Percentiles rank a stretch among this genome's conserved stretches.
Conservation (phyloP, 2,888 invertebrate genomes). For the Habrosyne pyritoides region DNA sequence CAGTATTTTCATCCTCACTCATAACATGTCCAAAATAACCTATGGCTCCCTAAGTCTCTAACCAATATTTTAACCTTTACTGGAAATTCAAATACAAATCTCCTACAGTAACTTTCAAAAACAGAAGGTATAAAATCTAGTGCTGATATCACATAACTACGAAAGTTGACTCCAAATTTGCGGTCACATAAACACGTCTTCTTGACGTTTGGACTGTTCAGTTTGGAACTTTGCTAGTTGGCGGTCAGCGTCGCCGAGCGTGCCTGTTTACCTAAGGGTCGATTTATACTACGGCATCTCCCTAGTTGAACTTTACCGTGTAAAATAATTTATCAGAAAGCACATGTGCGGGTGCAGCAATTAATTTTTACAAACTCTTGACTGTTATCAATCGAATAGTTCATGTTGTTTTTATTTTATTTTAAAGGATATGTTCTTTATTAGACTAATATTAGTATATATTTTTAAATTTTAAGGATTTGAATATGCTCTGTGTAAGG, state of each 20-base stretch:
- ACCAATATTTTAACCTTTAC: too few species aligned
- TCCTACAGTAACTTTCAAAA: not conserved
- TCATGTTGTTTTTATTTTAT: too few species aligned
- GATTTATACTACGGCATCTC: not conserved
- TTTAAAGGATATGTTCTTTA: too few species aligned
- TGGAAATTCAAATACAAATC: not conserved
- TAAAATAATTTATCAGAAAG: not conserved
- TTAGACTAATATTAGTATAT: too few species aligned
- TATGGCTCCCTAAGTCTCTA: too few species aligned
- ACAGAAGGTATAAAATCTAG: not conserved
- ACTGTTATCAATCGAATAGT: too few species aligned
- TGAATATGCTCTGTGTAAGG: too few species aligned
- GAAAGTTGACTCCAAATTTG: conserved; percentile 31
- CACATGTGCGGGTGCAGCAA: too few species aligned
- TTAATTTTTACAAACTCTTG: too few species aligned
- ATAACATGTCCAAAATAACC: too few species aligned
- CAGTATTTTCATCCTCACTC: too few species aligned
- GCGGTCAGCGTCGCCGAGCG: conserved; percentile 16
- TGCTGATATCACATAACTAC: conserved; percentile 11
- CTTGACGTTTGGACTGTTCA: conserved; percentile 25
- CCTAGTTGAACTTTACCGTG: not conserved
- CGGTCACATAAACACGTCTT: conserved; percentile 51
- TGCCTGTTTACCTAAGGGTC: conserved; percentile 5
- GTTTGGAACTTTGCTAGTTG: conserved; percentile 39
- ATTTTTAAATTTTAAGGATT: too few species aligned